phyloP scores from a whole-genome alignment of 1,140 invertebrate species.

The Drosophila truncata region DNA sequence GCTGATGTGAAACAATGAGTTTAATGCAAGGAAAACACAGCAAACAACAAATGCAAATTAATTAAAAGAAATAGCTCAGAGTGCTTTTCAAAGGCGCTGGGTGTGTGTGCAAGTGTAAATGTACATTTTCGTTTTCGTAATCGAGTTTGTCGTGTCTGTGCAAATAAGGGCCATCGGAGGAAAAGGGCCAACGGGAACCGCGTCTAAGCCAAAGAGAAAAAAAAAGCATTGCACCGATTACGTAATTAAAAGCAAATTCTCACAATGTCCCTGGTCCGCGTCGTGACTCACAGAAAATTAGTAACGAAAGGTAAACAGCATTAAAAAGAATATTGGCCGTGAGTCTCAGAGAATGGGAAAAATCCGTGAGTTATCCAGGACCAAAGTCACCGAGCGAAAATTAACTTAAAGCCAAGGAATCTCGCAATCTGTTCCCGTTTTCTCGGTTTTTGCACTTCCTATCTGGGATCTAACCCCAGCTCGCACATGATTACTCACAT shows the following conservation, averaged over 20 bases:
- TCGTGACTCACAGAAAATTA: constrained; percentile 41
- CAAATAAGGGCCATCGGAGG: constrained; percentile 43
- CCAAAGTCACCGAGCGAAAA: constrained; percentile 14
- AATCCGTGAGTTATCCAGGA: not conserved
- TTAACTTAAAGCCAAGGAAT: constrained; percentile 22
- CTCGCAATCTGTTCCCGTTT: constrained; percentile 4
- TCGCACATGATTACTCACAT: constrained; percentile 42
- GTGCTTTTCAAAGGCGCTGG: not conserved
- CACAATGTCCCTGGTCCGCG: constrained; percentile 13
- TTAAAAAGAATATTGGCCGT: not conserved
- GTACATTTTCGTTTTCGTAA: constrained; percentile 11
- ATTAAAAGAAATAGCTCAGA: constrained; percentile 50
- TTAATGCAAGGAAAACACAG: constrained; percentile 30
- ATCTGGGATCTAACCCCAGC: constrained; percentile 27
- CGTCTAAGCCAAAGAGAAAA: constrained; percentile 31
- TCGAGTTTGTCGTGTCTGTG: constrained; percentile 27
- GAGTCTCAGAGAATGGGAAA: not conserved
- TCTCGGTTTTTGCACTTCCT: not conserved
- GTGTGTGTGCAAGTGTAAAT: constrained; percentile 11
- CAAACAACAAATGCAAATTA: constrained; percentile 64
- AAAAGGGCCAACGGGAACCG: constrained; percentile 46
- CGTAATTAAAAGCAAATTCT: constrained; percentile 73
- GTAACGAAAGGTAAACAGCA: constrained; percentile 43
- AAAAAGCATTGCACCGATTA: constrained; percentile 49
- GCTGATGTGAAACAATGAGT: constrained; percentile 39